phyloP scores from a whole-genome alignment of 2,888 invertebrate genomes.

The Rhopalosiphum nymphaeae region DNA sequence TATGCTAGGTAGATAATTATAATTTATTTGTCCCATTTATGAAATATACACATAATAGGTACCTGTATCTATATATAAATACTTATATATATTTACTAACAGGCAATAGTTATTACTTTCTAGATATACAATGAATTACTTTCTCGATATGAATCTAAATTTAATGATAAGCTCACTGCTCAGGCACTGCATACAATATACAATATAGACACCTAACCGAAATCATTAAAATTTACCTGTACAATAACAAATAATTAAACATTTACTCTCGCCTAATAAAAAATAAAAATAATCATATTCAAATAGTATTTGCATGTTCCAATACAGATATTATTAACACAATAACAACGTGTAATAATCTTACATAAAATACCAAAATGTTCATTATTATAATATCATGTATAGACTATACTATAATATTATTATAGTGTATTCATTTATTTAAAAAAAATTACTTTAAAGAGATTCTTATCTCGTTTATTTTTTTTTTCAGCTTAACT shows the following conservation, averaged over 20 bases:
- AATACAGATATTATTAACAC: neutral
- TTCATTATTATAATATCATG: neutral
- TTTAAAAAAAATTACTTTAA: neutral
- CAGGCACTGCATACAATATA: neutral
- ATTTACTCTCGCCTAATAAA: neutral
- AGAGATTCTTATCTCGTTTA: neutral
- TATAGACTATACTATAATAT: neutral
- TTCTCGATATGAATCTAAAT: neutral
- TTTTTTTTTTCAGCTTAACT: neutral
- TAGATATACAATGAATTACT: neutral
- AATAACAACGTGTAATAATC: neutral
- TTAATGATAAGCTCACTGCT: neutral
- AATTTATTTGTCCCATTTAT: neutral
- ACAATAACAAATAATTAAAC: neutral
- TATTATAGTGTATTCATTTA: too few relatives aligned
- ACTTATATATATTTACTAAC: neutral
- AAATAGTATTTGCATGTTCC: neutral
- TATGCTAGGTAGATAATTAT: neutral
- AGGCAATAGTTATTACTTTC: neutral
- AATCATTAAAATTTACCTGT: neutral
- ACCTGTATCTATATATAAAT: neutral
- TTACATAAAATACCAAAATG: neutral
- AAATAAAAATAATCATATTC: neutral
- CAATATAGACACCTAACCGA: neutral
- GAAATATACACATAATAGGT: neutral